These are phyloP conservation scores for Dolichomitus sp. DNA, from an alignment of 2,888 invertebrate genomes.

Conservation along the genomic window DNA sequence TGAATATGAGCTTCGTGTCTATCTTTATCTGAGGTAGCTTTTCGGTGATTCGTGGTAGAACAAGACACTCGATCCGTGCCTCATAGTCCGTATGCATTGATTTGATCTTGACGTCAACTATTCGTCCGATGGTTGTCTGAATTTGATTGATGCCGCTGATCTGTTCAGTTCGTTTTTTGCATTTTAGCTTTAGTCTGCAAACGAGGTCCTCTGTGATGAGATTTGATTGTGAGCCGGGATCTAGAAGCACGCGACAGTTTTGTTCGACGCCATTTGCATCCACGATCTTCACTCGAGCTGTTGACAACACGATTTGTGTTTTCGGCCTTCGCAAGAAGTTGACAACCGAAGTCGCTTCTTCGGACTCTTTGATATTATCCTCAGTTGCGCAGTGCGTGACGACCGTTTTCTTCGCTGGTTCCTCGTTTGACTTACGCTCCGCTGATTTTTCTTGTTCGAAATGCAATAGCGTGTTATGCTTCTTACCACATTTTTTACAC, in stretches of 20 bases:
- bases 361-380: neutral
- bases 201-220: too few species aligned
- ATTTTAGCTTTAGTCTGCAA: too few species aligned
- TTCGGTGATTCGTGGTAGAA: too few species aligned
- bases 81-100: too few species aligned
- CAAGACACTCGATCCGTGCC: too few species aligned
- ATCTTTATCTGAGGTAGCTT: too few species aligned
- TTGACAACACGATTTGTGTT: constrained; percentile 61
- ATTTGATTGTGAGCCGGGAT: neutral
- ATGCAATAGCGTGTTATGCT: constrained; percentile 65
- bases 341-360: neutral
- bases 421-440: constrained; percentile 7
- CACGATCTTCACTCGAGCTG: constrained; percentile 65
- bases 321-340: constrained; percentile 33
- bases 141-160: too few species aligned
- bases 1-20: neutral
- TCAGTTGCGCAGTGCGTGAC: constrained; percentile 22
- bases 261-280: constrained; percentile 51
- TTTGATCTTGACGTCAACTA: too few species aligned
- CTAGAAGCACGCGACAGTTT: neutral
- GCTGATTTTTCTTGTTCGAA: neutral
- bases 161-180: too few species aligned
- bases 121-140: too few species aligned
- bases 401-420: constrained; percentile 32
- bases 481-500: constrained; percentile 68